Base-by-base conservation (phyloP, 53 echinoderm and acorn worm genomes). In the Patiria pectinifera region DNA sequence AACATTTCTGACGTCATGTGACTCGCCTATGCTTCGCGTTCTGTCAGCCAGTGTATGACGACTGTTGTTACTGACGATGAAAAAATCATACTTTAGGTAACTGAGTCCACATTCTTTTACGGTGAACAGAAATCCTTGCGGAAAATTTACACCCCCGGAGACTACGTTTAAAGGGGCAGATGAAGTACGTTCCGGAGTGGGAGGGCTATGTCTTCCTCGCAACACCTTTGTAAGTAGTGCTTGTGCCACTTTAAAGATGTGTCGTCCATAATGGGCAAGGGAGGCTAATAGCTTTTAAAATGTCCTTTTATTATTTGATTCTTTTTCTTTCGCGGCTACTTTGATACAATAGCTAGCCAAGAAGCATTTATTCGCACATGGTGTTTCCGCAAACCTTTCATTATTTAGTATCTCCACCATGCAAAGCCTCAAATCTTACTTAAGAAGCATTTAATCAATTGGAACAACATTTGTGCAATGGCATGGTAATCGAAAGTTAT, bases 111-210 rank as follows among this genome's bases (percentile, higher is more conserved):
- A 45, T 15, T 58, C 6, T 59, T 59, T 82, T 59, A 59, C 82
- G 82, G 19, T 22, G 22, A 82, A 82, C 59, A 97, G 97, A 97
- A 74, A 97, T 97, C 69, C 79, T 97, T 71, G 97, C 96, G 59
- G 97, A 96, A 62, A 94, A 94, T 19, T 95, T 94, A 43, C 95
- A 95, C 53, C 98, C 98, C 1, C 78, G 96, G 79, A 94, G 95
- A 71, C 92, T 98, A 11, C 91, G 95, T 22, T 89, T 98, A 48
- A 96, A 96, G 62, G 98, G 98, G 5, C 98, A 98, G 91, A 96
- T 98, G 98, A 85, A 94, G 69, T 81, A 80, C 63, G 83, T 98
- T n/a, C 86, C 89, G 0, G 93, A 95, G 19, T 98, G 98, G 98
- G 86, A 93, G 21, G 75, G 86, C 49, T 96, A 96, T 91, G 93